Evolutionary conservation across 2,888 invertebrate genomes (phyloP), one percentile per base, ranked within the genome.

Genomic region (Tetragonula carbonaria): DNA sequence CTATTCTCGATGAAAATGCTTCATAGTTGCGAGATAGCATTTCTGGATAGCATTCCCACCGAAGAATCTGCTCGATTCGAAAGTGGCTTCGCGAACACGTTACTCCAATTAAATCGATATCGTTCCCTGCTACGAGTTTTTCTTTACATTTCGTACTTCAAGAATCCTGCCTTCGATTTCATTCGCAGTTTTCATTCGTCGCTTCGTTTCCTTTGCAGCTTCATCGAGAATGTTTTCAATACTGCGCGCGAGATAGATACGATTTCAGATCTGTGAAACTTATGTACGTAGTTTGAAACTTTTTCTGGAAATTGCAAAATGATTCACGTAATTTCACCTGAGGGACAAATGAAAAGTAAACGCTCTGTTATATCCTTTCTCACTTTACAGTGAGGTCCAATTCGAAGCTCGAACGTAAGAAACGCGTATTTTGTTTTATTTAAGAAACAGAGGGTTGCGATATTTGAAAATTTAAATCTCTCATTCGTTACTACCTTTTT

Each of bases 1-100:
- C 51, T 72, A 73, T 76, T 78, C 72, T 70, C 68, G 68, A 78
- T 70, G 70, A 53, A 78, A 76, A 85, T 74, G 63, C 68, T 50
- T 70, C 50, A n/a, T 50, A 73, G 83, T 76, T 75, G 72, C 59
- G 83, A 73, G 63, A 83, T 73, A 28, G 28, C 28, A 55, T 82
- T 84, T 63, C 14, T 71, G 50, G 16, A 62, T 62, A 74, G 71
- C 62, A 21, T 78, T 74, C 53, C 28, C 38, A n/a, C 57, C 5
- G 55, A 71, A 38, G 79, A 71, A 82, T 82, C 57, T 59, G 45
- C 63, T 28, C 74, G 51, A 78, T 78, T 70, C 67, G 23, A 62
- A 13, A 38, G 11, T 23, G 28, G 28, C 28, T 28, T 28, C 28
- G 28, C 28, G 28, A 28, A 28, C 28, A 28, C 28, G 28, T 28